Evolutionary conservation across 1,140 invertebrate species (phyloP), one percentile per base, ranked within the genome.

Genomic region (Berghia stephanieae): DNA sequence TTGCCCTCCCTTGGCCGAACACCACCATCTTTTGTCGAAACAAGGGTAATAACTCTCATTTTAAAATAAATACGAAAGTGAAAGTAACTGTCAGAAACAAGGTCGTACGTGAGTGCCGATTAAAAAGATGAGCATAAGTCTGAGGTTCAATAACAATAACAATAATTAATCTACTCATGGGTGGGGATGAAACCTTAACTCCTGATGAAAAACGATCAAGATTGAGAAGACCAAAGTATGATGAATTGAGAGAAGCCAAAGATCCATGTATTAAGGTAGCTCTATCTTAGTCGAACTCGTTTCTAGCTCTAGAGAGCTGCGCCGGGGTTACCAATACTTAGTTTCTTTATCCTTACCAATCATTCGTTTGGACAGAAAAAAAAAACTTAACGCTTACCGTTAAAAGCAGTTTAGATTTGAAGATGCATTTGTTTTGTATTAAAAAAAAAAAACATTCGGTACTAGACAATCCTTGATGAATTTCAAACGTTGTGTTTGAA

Each of bases 261-360:
- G 63, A 77, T 63, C 75, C 75, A 6, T 77, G 75, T 24, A 69
- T 43, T 43, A 77, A 70, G 68, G 75, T 75, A 66, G 34, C 18
- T 67, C 27, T 13, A n/a, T 31, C 55, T 57, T 8, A 21, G 8
- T 21, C 18, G 44, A 13, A 24, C 31, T 75, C 73, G 73, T 75
- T 60, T 75, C 73, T 75, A 75, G 8, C 1, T 63, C 60, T 21
- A 31, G 1, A 63, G 60, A 63, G 1, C n/a, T 3, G 38, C 3
- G 24, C n/a, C 55, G 24, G n/a, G n/a, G n/a, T n/a, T n/a, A n/a
- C n/a, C n/a, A n/a, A n/a, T n/a, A n/a, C n/a, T n/a, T n/a, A n/a
- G n/a, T n/a, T n/a, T n/a, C n/a, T n/a, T n/a, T n/a, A n/a, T n/a
- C n/a, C n/a, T n/a, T n/a, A n/a, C n/a, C n/a, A n/a, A n/a, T n/a